Base-by-base conservation (phyloP, 2,113 vertebrate species). In the Alexandromys fortis region DNA sequence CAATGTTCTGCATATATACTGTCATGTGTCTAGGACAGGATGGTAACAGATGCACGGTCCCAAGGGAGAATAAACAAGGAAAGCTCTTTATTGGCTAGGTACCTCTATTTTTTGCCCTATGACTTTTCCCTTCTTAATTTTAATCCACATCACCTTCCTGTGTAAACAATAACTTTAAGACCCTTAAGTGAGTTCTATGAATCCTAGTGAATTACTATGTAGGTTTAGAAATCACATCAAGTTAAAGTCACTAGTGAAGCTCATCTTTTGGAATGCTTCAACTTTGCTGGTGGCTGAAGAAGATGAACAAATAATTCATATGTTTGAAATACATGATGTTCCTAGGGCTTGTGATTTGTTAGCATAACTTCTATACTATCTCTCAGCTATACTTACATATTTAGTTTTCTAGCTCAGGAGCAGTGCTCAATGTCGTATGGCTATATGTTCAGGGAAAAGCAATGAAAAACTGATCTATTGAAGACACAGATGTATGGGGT, bases 241-340 rank as follows among this genome's bases (percentile, higher is more conserved):
- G 63, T 86, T 90, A 9, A 9, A 81, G 45, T 73, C 38, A 73
- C 3, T 75, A 73, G 42, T 65, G 24, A 82, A 7, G 42, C 17
- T 70, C 47, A 68, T 52, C 22, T 52, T 94, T 94, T 73, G 52
- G 24, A 79, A 78, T 89, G 17, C 35, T 82, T 26, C 42, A 82
- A 73, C 16, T 89, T 33, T 73, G 67, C n/a, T 61, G 52, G 7
- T 89, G 52, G 12, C 67, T 49, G 61, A 94, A 94, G 83, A 95
- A 96, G 78, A 93, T 82, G 89, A 94, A 85, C 78, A 97, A 92
- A 76, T 86, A 78, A 78, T 49, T 47, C 78, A 94, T 88, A 75
- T 70, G 58, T 77, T 63, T 94, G 92, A 96, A 96, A 19, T 89
- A 45, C 24, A 78, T 77, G n/a, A 94, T 90, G 28, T 75, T 90